Percentiles rank a stretch among this genome's conserved stretches.
Conservation (phyloP, 2,113 vertebrate species). For the Cebus imitator region DNA sequence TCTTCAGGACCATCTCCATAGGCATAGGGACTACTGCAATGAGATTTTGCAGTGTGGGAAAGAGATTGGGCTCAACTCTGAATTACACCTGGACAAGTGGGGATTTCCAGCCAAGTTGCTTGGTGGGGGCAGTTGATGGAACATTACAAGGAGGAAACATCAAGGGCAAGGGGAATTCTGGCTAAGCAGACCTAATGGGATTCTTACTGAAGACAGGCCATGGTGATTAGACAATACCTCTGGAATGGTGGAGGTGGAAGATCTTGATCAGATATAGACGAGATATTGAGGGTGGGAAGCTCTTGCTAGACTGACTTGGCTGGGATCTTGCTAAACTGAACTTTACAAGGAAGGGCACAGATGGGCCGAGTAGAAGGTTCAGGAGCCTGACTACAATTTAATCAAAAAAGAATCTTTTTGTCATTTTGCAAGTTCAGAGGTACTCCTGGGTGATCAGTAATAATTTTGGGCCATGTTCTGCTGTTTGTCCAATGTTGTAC, state of each 20-base stretch:
- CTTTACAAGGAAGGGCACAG: neutral
- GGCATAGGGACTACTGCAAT: neutral
- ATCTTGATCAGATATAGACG: accelerated
- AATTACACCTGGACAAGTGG: neutral
- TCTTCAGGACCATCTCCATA: no score
- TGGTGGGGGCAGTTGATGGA: neutral
- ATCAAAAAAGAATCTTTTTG: neutral
- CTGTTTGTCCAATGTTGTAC: neutral
- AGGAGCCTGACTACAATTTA: neutral
- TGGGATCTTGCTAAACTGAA: neutral
- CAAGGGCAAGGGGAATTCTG: neutral
- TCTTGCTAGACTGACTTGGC: neutral
- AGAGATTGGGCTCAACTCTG: neutral
- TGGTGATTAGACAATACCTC: neutral
- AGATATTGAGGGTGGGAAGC: neutral
- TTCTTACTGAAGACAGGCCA: neutral
- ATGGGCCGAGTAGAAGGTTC: neutral
- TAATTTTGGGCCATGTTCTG: neutral
- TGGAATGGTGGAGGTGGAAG: neutral
- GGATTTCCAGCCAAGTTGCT: neutral
- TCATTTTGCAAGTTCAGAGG: neutral
- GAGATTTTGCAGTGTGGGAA: neutral
- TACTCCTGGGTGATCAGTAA: accelerated
- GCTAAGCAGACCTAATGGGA: neutral
- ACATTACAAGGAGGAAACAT: neutral